These are phyloP conservation scores for Drosophila percnosoma DNA, from an alignment of 2,888 invertebrate genomes.

Conservation along the genomic window DNA sequence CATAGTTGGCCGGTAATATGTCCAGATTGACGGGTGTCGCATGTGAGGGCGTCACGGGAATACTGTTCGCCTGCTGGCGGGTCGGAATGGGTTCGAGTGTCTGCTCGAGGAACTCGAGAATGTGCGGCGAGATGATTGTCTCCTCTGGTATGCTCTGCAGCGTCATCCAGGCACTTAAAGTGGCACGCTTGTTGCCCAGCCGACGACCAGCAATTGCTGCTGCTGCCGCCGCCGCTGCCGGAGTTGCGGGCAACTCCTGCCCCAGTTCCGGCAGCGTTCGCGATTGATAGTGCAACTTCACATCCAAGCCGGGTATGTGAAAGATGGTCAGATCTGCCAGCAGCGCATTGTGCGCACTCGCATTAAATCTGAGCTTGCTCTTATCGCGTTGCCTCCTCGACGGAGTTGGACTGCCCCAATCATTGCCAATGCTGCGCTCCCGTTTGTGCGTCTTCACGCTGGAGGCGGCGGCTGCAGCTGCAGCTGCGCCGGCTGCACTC, in stretches of 20 bases:
- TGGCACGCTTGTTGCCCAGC: conserved; percentile 92
- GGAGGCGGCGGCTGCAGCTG: conserved; percentile 58
- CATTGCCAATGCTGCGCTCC: conserved; percentile 83
- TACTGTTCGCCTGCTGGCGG: conserved; percentile 85
- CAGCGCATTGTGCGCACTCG: conserved; percentile 84
- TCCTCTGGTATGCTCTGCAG: conserved; percentile 98
- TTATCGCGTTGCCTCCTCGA: conserved; percentile 84
- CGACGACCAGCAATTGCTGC: conserved; percentile 83
- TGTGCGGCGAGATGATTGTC: conserved; percentile 98
- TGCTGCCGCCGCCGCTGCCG: conserved; percentile 32
- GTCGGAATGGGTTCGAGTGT: conserved; percentile 97
- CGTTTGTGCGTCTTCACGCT: conserved; percentile 83
- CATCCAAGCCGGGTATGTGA: conserved; percentile 95
- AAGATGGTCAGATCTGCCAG: conserved; percentile 93
- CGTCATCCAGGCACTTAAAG: conserved; percentile 97
- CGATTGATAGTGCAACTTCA: conserved; percentile 94
- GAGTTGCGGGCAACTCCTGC: conserved; percentile 57
- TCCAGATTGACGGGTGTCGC: conserved; percentile 86
- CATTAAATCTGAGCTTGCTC: conserved; percentile 84
- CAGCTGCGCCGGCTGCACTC: conserved; percentile 68
- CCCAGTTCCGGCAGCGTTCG: conserved; percentile 88
- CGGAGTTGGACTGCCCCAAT: conserved; percentile 86
- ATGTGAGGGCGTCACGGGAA: conserved; percentile 80
- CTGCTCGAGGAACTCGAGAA: conserved; percentile 98
- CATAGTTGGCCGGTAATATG: conserved; percentile 89